Percentiles rank a stretch among this genome's conserved stretches.
Evolutionary conservation across 2,113 vertebrate species (phyloP).

Genomic region (Pollimyrus isidori): DNA sequence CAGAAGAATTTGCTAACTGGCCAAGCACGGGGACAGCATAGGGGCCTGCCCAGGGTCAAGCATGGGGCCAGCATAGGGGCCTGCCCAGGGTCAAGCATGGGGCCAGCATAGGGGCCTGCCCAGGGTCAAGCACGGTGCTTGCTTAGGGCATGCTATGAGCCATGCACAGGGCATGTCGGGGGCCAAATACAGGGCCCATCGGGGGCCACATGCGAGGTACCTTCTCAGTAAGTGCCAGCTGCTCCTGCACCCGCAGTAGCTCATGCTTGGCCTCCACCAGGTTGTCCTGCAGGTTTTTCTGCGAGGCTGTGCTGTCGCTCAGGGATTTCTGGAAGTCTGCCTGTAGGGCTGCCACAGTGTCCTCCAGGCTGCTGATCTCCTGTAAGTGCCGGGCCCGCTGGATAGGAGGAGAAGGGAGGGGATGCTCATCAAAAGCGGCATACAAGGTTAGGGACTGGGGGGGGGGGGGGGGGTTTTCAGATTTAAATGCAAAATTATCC

Average conservation of each 20-base stretch:
- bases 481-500: too few species aligned
- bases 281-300: conserved; percentile 81
- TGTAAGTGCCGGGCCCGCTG: conserved; percentile 57
- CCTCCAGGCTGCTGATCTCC: conserved; percentile 74
- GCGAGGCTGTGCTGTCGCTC: conserved; percentile 63
- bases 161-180: background rate
- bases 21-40: background rate
- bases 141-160: background rate
- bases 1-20: background rate
- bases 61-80: background rate
- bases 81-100: background rate
- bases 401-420: conserved; percentile 8
- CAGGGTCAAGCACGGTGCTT: background rate
- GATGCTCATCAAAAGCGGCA: background rate
- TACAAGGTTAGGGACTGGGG: background rate
- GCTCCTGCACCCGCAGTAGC: conserved; percentile 81
- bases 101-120: background rate
- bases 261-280: conserved; percentile 81
- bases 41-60: background rate
- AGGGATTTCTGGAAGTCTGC: conserved; percentile 79
- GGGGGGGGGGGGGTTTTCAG: background rate
- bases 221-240: conserved; percentile 84
- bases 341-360: conserved; percentile 74
- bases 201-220: conserved; percentile 43
- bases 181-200: background rate